Base-by-base conservation (phyloP, 2,888 invertebrate species). In the Erannis defoliaria region DNA sequence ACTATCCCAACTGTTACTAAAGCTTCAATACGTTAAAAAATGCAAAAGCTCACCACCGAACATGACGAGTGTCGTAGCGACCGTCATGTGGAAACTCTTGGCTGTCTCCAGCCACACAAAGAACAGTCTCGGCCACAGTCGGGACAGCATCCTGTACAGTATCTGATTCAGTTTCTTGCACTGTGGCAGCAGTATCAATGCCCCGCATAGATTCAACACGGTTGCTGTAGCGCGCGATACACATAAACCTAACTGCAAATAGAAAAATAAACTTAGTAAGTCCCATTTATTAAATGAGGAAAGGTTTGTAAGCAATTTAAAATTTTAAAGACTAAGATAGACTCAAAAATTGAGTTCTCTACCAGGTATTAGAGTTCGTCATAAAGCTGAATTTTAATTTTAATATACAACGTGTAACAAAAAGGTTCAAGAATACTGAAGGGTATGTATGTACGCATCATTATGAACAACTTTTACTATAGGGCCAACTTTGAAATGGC, bases 201-300 rank as follows among this genome's bases (percentile, higher is more conserved):
- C 89, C 57, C 85, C 83, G 71, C 90, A 88, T 45, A 92, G 63
- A 66, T 93, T 93, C 54, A 94, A 72, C 50, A 94, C 88, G 21
- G 93, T 85, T 3, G 94, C 94, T 4, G 94, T 93, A 9, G 89
- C 94, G 26, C 94, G 87, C 5, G 94, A 94, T 60, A 94, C 72
- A 74, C 94, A 94, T 67, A 94, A 78, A 56, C 94, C 93, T 73
- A 88, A 71, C 94, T 94, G 88, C 66, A 90, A 89, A 62, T 55
- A 50, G n/a, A n/a, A n/a, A n/a, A n/a, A n/a, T n/a, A n/a, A n/a
- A n/a, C n/a, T n/a, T n/a, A n/a, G n/a, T n/a, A 26, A 26, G 26
- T 26, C 8, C 26, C 5, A 26, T 26, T 26, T 26, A 4, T 26
- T 23, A 5, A 23, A n/a, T n/a, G n/a, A n/a, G n/a, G n/a, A n/a